A percentile compares a stretch with the other conserved stretches of the same genome.
phyloP scores from a whole-genome alignment of 2,113 vertebrate genomes.

The sheep (Ovis aries) region DNA sequence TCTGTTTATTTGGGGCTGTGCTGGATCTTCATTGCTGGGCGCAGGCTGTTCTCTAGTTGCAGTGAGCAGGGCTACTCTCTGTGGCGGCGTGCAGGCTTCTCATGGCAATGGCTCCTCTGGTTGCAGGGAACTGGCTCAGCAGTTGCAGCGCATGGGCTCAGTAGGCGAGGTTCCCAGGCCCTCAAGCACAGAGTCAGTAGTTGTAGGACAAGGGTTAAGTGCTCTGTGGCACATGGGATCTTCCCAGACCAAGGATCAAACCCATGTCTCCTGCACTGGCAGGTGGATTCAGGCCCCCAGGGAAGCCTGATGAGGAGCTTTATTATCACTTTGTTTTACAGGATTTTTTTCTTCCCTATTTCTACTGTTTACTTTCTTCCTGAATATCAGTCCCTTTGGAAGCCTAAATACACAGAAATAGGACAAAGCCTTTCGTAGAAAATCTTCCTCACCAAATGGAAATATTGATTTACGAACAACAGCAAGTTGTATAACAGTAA shows the following conservation, averaged over 20 bases:
- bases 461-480: not conserved
- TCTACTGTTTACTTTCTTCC: not conserved
- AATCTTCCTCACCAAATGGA: not conserved
- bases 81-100: not conserved
- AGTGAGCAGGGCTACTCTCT: not conserved
- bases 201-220: not conserved
- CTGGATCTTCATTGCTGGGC: not conserved
- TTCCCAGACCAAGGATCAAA: not conserved
- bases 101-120: not conserved
- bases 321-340: not conserved
- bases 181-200: not conserved
- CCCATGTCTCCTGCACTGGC: not conserved
- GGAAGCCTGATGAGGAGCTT: not conserved
- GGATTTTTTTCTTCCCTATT: not conserved
- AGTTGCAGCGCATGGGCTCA: not conserved
- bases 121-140: not conserved
- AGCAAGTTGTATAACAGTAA: not conserved
- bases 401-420: constrained; percentile 3
- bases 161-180: not conserved
- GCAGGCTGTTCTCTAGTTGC: not conserved
- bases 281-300: not conserved
- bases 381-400: not conserved
- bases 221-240: not conserved
- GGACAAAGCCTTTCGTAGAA: not conserved
- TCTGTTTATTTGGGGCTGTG: not conserved